Evolutionary conservation across 2,797 vertebrate species (phyloP).

Genomic region (Gila robusta): DNA sequence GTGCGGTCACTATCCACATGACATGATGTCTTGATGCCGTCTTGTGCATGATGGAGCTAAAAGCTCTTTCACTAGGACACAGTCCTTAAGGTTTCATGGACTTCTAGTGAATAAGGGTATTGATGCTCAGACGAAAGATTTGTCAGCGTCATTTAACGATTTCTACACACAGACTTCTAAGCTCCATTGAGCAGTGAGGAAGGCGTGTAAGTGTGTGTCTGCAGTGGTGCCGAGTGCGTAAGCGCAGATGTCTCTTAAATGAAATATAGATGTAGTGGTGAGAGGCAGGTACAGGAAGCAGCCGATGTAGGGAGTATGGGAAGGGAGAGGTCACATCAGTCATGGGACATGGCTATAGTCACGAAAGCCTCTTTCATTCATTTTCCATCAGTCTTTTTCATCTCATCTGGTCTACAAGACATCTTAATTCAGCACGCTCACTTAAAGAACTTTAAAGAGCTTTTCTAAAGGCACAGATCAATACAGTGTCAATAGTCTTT

Average conservation of each 20-base stretch:
- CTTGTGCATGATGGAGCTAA: slow-evolving; percentile 6
- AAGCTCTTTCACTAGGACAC: background rate
- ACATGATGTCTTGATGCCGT: slow-evolving; percentile 30
- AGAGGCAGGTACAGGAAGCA: slow-evolving; percentile 45
- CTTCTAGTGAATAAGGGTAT: slow-evolving; percentile 16
- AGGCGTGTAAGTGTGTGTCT: background rate
- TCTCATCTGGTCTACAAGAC: background rate
- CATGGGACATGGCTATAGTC: slow-evolving; percentile 14
- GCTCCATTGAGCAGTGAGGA: too few relatives aligned
- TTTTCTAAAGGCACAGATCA: slow-evolving; percentile 33
- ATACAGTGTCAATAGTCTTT: slow-evolving; percentile 24
- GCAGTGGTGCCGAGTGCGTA: background rate
- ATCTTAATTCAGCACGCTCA: slow-evolving; percentile 26
- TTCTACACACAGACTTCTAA: background rate
- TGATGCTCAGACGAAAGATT: slow-evolving; percentile 30
- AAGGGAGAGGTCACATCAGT: slow-evolving; percentile 24
- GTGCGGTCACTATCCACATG: slow-evolving; percentile 36
- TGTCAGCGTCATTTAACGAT: slow-evolving; percentile 7
- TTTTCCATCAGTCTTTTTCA: background rate
- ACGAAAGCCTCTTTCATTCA: background rate
- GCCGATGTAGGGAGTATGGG: slow-evolving; percentile 28
- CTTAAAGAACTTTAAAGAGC: slow-evolving; percentile 32
- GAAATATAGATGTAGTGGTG: slow-evolving; percentile 46
- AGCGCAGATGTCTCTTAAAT: slow-evolving; percentile 7
- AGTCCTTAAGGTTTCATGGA: background rate